Base-by-base conservation (phyloP, 2,888 invertebrate genomes). In the Hybos culiciformis region DNA sequence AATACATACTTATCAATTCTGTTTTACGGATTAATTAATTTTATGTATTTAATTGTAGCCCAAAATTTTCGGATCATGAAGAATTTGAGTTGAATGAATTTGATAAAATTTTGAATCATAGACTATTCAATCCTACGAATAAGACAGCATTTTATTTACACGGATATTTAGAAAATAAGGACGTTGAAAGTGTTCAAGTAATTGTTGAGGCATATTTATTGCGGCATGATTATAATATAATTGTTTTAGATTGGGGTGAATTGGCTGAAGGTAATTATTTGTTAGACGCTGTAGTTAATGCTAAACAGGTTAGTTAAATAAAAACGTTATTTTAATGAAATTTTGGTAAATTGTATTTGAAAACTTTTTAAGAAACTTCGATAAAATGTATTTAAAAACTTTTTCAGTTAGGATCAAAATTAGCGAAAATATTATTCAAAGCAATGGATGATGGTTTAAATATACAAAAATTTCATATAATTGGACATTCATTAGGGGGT, bases 141-240 rank as follows among this genome's bases (percentile, higher is more conserved):
- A 69, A 70, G 12, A 75, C 75, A 0, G 70, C 75, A 3, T 52
- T 76, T 2, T 76, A 76, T 57, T 59, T 74, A 23, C 76, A 75
- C 54, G 76, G 76, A 1, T 76, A 74, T 53, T 66, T 74, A 48
- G 76, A 76, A 54, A 66, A 71, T 29, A 69, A 73, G 1, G 65
- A 70, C 44, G 70, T 73, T 39, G 72, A 75, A 55, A 76, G 76
- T 54, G 65, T 76, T 49, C 69, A 70, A 63, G 62, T 66, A 3
- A 59, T 66, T 17, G 62, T 61, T 3, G 58, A 63, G 44, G 62
- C 66, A 3, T 66, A 66, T 48, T 46, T 62, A 23, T 52, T 59
- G 38, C 56, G 63, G 3, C 50, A 45, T 3, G 61, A 66, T 46
- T 54, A 58, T 5, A 66, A 66, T 49, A 50, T 65, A 3, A 54